Evolutionary conservation across 2,888 invertebrate species (phyloP), one percentile per base, ranked within the genome.

Genomic region (Drosophila austrosaltans): DNA sequence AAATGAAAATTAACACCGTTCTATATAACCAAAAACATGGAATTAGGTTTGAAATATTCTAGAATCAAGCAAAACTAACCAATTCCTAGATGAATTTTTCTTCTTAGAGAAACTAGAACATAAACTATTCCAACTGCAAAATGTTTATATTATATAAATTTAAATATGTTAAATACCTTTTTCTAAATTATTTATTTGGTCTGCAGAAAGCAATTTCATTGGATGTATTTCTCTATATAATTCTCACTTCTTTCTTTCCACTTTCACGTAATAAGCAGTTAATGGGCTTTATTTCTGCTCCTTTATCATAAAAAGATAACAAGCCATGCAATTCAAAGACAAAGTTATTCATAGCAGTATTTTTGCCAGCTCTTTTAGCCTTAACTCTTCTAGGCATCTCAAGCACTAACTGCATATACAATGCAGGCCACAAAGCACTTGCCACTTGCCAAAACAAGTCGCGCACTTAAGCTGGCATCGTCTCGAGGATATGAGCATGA

Each of bases 381-480:
- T 67, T 30, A 57, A 22, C 10, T 30, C 66, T 12, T 48, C 16
- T 7, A 22, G 57, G 36, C 57, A 36, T 57, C 57, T 16, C 22
- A 57, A 30, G 36, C 5, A 57, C 57, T 57, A 36, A 20, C 16
- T 20, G 32, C 32, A 56, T 36, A 57, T 20, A 42, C 16, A 53
- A 40, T 48, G 30, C 48, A 28, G 57, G 28, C 53, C 48, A 58
- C 63, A 70, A 69, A 69, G 78, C 77, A 79, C 77, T 86, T 82
- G 87, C 69, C 77, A 79, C 77, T 86, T 82, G 87, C 69, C 81
- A 82, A 83, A 81, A 81, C 87, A 86, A 81, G 74, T 59, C 69
- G 69, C 75, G 67, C 74, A 74, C 74, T 66, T 69, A 61, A 59
- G 56, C 71, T 71, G 72, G 62, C 67, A 25, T 63, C 73, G 75